These are phyloP conservation scores for Pseudorhombus dupliciocellatus DNA, from an alignment of 2,113 vertebrate species.

Conservation along the genomic window DNA sequence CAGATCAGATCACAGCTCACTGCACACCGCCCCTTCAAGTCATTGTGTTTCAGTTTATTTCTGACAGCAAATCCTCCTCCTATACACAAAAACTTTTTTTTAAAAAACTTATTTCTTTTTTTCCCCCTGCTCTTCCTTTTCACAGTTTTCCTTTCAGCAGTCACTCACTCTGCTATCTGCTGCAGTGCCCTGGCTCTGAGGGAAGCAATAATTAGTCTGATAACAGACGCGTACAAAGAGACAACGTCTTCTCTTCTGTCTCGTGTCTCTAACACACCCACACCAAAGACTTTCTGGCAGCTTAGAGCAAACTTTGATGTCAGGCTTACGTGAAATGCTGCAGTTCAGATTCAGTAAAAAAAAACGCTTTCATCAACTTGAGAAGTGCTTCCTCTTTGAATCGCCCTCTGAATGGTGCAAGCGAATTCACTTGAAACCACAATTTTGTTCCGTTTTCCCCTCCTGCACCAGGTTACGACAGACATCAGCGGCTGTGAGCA, in stretches of 20 bases:
- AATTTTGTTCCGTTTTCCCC: background rate
- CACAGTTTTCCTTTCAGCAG: conserved; percentile 10
- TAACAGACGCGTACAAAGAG: conserved; percentile 12
- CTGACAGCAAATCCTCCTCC: conserved; percentile 20
- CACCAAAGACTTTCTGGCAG: conserved; percentile 31
- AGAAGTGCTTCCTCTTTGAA: background rate
- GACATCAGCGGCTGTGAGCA: conserved; percentile 1
- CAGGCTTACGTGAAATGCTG: conserved; percentile 26
- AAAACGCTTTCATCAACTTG: background rate
- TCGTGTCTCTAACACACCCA: conserved; percentile 27
- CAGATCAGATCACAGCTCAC: conserved; percentile 31
- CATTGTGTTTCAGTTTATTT: conserved; percentile 33
- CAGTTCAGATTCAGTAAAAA: background rate
- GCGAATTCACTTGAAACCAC: background rate
- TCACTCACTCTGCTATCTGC: conserved; percentile 19
- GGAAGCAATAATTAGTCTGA: conserved; percentile 63
- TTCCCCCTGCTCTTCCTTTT: background rate
- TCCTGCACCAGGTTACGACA: background rate
- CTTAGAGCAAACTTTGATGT: conserved; percentile 57
- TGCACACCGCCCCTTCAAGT: conserved; percentile 17
- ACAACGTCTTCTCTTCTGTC: conserved; percentile 8
- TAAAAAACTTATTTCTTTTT: background rate
- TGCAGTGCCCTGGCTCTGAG: conserved; percentile 6
- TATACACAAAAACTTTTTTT: conserved; percentile 12
- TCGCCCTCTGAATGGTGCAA: background rate